These are phyloP conservation scores for Hydra vulgaris DNA, from an alignment of 30 jellyfish, hydroid and myxozoan genomes.

Conservation along the genomic window DNA sequence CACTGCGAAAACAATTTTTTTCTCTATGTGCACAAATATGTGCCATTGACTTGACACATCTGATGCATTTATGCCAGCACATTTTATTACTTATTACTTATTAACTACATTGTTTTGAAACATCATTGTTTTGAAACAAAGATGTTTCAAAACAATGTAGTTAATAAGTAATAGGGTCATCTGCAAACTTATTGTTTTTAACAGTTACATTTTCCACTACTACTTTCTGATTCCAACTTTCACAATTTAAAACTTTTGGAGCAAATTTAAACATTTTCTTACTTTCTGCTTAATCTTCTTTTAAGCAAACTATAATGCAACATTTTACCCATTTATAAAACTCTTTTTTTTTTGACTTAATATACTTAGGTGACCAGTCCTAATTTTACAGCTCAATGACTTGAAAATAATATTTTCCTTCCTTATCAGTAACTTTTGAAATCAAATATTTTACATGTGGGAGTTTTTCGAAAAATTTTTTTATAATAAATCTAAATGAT, in stretches of 20 bases:
- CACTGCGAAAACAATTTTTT: not conserved
- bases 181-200: slow-evolving; percentile 19
- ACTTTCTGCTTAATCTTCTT: slow-evolving; percentile 20
- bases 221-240: slow-evolving; percentile 10
- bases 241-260: slow-evolving; percentile 2
- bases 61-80: too few relatives aligned
- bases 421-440: not conserved
- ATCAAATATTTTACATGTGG: not conserved
- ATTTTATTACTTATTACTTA: too few relatives aligned
- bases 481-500: not conserved
- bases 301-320: not conserved
- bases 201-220: slow-evolving; percentile 1
- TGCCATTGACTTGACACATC: too few relatives aligned
- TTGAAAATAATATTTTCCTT: not conserved
- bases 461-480: not conserved
- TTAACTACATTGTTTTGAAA: too few relatives aligned
- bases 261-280: not conserved
- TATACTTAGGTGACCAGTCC: not conserved
- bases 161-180: not conserved
- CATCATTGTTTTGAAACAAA: slow-evolving; percentile 5
- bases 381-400: slow-evolving; percentile 5
- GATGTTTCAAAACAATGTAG: slow-evolving; percentile 13
- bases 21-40: not conserved
- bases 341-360: not conserved
- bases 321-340: not conserved